Evolutionary conservation across 2,888 invertebrate genomes (phyloP).

Genomic region (Drosophila bunnanda): DNA sequence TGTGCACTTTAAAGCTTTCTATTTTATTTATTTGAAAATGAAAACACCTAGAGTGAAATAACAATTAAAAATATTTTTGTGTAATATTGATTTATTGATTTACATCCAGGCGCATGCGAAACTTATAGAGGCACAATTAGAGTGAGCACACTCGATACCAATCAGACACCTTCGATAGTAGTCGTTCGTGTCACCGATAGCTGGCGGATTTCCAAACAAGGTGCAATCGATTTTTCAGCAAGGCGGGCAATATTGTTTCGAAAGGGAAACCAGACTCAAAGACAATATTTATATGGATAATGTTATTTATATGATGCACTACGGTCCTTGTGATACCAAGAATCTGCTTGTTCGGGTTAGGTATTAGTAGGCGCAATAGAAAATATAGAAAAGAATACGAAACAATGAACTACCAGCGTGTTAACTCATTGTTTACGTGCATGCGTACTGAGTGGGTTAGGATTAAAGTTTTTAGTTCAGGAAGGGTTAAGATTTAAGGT

Average conservation of each 20-base stretch:
- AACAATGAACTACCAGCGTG: too few relatives aligned
- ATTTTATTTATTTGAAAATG: neutral
- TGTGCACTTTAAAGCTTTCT: neutral
- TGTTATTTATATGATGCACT: too few relatives aligned
- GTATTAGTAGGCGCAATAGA: too few relatives aligned
- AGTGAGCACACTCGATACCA: neutral
- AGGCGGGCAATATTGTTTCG: neutral
- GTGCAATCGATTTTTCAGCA: neutral
- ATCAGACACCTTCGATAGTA: neutral
- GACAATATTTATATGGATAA: too few relatives aligned
- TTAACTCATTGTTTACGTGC: too few relatives aligned
- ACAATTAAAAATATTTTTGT: constrained; percentile 3
- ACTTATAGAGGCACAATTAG: constrained; percentile 3
- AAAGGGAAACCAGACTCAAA: neutral
- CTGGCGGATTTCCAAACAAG: neutral
- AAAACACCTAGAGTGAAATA: neutral
- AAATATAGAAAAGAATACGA: too few relatives aligned
- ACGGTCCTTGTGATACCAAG: too few relatives aligned
- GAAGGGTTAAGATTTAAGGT: too few relatives aligned
- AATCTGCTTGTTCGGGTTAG: too few relatives aligned
- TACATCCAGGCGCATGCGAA: constrained; percentile 11
- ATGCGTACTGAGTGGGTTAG: too few relatives aligned
- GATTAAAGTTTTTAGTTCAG: too few relatives aligned
- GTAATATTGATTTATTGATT: constrained; percentile 10
- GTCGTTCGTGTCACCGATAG: neutral